Conservation (phyloP, 2,888 invertebrate species). For the Drosophila dives region DNA sequence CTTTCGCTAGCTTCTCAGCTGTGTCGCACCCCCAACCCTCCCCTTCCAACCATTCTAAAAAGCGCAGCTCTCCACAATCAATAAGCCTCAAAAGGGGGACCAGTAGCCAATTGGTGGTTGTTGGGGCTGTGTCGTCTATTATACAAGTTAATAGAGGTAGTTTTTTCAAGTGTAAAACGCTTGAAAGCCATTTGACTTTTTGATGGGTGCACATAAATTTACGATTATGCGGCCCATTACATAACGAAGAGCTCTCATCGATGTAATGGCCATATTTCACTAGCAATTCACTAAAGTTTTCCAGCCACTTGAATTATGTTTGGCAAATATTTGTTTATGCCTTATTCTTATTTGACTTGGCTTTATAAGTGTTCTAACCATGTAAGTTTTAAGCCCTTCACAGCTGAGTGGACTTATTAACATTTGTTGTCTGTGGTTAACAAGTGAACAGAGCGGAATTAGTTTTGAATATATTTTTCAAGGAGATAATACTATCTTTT, state of each 20-base stretch:
- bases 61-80: slow-evolving; percentile 57
- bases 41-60: slow-evolving; percentile 6
- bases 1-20: slow-evolving; percentile 4
- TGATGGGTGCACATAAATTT: slow-evolving; percentile 68
- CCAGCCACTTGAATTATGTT: slow-evolving; percentile 1
- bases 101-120: not conserved
- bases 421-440: not conserved
- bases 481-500: not conserved
- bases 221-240: slow-evolving; percentile 68
- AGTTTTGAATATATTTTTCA: no score
- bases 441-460: not conserved
- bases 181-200: slow-evolving; percentile 57
- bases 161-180: slow-evolving; percentile 63
- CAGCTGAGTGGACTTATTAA: not conserved
- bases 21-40: not conserved
- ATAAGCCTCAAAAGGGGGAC: slow-evolving; percentile 35
- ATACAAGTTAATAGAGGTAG: slow-evolving; percentile 62
- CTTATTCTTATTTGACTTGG: not conserved
- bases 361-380: not conserved
- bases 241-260: slow-evolving; percentile 42
- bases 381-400: not conserved
- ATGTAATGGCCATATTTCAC: slow-evolving; percentile 19
- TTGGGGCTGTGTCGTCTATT: slow-evolving; percentile 11
- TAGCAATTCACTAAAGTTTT: slow-evolving; percentile 4
- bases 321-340: slow-evolving; percentile 22